phyloP scores from a whole-genome alignment of 2,113 vertebrate species.

The Saccopteryx bilineata region DNA sequence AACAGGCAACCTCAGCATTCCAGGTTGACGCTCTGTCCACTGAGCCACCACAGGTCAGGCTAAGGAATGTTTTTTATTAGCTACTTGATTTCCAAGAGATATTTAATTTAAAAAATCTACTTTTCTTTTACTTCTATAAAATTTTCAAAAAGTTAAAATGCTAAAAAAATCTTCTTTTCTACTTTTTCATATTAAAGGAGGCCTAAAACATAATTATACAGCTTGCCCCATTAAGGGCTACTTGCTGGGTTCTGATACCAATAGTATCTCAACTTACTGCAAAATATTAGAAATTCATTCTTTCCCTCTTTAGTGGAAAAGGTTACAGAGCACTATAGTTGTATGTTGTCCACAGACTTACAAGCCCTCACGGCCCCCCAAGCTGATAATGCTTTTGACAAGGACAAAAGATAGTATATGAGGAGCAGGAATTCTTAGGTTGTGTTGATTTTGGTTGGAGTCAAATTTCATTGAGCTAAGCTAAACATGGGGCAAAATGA shows the following conservation, averaged over 20 bases:
- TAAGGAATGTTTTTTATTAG: slow-evolving; percentile 5
- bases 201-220: slow-evolving; percentile 13
- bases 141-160: background rate
- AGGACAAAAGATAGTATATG: background rate
- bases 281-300: slow-evolving; percentile 3
- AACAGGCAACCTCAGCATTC: too few relatives aligned
- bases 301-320: background rate
- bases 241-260: slow-evolving; percentile 6
- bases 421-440: background rate
- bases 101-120: background rate
- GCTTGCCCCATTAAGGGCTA: background rate
- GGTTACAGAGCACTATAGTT: background rate
- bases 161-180: background rate
- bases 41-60: too few relatives aligned
- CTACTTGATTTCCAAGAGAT: background rate
- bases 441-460: background rate
- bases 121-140: slow-evolving; percentile 13
- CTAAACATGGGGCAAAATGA: background rate
- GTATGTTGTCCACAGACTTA: background rate
- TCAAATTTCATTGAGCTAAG: background rate
- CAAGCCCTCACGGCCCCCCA: background rate
- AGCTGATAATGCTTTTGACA: slow-evolving; percentile 8
- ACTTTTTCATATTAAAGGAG: slow-evolving; percentile 16
- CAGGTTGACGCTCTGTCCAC: too few relatives aligned
- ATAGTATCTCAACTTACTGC: slow-evolving; percentile 21